A percentile compares a stretch with the other conserved stretches of the same genome.
Evolutionary conservation across 2,797 vertebrate species (phyloP).

Genomic region (Poecilia gillii): DNA sequence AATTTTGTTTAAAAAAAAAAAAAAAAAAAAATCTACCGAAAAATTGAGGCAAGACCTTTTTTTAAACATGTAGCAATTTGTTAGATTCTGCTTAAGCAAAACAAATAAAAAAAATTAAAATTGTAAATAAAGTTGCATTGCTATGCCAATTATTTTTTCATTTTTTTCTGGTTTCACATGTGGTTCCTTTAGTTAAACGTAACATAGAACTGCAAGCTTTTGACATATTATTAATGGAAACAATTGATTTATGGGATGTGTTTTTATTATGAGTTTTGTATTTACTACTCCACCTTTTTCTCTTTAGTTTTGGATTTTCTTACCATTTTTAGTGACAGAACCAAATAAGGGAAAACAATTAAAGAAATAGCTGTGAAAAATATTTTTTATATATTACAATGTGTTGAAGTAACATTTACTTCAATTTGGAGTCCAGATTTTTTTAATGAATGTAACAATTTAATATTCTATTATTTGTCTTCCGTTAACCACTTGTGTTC

Average conservation of each 20-base stretch:
- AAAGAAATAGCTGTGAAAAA: background rate
- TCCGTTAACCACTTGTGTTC: background rate
- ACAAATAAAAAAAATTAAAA: background rate
- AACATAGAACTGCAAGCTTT: background rate
- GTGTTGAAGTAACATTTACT: background rate
- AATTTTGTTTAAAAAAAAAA: background rate
- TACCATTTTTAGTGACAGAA: background rate
- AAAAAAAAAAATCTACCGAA: background rate
- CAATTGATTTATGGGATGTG: background rate
- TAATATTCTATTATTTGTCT: background rate
- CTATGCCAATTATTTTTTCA: background rate
- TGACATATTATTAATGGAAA: background rate
- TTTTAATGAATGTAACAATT: background rate
- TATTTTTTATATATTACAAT: background rate
- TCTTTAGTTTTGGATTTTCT: background rate
- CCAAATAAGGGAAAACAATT: background rate
- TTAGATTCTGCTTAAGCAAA: background rate
- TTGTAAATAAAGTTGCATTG: conserved; percentile 39
- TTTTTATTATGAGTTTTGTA: background rate
- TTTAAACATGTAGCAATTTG: background rate
- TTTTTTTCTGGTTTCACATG: background rate
- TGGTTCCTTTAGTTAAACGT: background rate
- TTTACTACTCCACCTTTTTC: background rate
- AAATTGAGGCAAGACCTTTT: background rate
- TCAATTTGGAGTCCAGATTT: background rate